These are phyloP conservation scores for Capitella teleta DNA, from an alignment of 1,140 invertebrate genomes.

Conservation along the genomic window DNA sequence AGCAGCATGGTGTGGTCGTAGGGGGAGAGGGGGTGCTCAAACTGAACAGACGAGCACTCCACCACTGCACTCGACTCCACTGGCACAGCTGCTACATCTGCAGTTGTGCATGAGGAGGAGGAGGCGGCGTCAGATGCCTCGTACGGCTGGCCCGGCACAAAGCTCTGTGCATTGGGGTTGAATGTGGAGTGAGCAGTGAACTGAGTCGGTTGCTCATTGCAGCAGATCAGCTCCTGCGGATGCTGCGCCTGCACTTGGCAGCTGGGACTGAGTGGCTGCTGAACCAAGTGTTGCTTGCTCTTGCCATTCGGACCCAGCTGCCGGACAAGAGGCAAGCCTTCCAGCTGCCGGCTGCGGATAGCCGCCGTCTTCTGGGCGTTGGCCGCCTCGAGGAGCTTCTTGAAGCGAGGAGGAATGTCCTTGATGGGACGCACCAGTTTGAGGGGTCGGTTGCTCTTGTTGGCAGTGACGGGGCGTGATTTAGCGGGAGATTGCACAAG, in stretches of 20 bases:
- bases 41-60: no score
- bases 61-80: background rate
- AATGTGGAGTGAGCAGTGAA: background rate
- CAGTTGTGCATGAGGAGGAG: background rate
- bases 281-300: background rate
- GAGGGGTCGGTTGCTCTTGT: background rate
- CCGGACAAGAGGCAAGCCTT: background rate
- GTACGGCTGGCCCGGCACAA: constrained; percentile 4
- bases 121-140: background rate
- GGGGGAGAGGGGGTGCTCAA: background rate
- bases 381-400: constrained; percentile 1
- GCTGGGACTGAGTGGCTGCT: background rate
- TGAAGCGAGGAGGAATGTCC: constrained; percentile 5
- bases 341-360: background rate
- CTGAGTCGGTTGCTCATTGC: no score
- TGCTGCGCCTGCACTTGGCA: background rate
- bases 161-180: constrained; percentile 3
- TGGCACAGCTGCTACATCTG: background rate
- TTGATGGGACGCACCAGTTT: constrained; percentile 2
- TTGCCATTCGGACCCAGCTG: background rate
- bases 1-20: background rate
- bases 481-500: background rate
- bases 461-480: background rate
- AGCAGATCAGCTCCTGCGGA: no score
- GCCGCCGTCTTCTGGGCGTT: background rate